Base-by-base conservation (phyloP, 2,888 invertebrate species). In the Anorthoa munda region DNA sequence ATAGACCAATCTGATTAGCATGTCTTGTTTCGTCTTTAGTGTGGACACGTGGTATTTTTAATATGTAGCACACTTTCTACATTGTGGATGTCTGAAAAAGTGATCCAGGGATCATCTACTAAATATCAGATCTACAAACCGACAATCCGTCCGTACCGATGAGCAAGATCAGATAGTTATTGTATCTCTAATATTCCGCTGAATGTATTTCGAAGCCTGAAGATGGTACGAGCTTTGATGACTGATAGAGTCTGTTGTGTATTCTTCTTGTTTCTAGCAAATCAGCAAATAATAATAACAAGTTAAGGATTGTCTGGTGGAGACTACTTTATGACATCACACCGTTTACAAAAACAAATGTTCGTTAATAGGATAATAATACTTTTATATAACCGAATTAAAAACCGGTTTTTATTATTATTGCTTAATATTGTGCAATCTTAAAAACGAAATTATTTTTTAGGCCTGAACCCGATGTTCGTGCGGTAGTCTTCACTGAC, bases 401-500 rank as follows among this genome's bases (percentile, higher is more conserved):
- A 12, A 13, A 31, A 18, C 60, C 45, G 18, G 23, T 53, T 64
- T 7, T 31, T 31, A 31, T 39, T 39, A 9, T 50, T 23, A 12
- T 18, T 13, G 39, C n/a, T 13, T 39, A 50, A 60, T 15, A 9
- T 77, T 26, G 55, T 2, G 17, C 23, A 64, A 79, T 76, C 18
- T 26, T 61, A 17, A 72, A 53, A 18, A 18, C 56, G n/a, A 53
- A 39, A 58, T 76, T 66, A 58, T 72, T 58, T 86, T 86, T 67
- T 91, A 97, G 98, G 98, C 98, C 98, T 0, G 98, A 98, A 95
- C 97, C 98, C 55, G 97, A 98, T 90, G 98, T 98, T 4, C 97
- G 98, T 74, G 98, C 98, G 17, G 98, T 98, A 90, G 98, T 98
- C 66, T 99, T 99, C 66, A 99, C 99, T 0, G 99, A 99, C 90